Evolutionary conservation across 2,888 invertebrate species (phyloP).

Genomic region (Eupithecia abbreviata): DNA sequence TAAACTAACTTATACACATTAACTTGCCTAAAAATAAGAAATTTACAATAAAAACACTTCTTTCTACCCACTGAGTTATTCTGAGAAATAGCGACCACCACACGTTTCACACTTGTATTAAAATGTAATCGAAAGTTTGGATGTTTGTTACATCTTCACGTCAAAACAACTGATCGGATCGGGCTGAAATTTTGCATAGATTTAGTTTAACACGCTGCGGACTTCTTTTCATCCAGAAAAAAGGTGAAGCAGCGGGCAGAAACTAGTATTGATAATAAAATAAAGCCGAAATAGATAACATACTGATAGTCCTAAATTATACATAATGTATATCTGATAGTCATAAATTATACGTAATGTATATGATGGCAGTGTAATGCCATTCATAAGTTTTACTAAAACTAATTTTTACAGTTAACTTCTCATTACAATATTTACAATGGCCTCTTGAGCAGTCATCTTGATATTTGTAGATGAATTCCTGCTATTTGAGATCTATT

Average conservation of each 20-base stretch:
- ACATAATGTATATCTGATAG: too few relatives aligned
- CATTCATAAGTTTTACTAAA: neutral
- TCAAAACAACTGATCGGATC: neutral
- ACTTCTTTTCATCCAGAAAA: neutral
- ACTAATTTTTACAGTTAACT: neutral
- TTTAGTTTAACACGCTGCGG: neutral
- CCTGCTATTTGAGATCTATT: constrained; percentile 12
- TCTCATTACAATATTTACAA: constrained; percentile 10
- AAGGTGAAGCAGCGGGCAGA: neutral
- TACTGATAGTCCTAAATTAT: neutral
- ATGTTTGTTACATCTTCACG: neutral
- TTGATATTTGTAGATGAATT: constrained; percentile 8
- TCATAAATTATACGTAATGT: neutral
- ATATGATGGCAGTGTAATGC: neutral
- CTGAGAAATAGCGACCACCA: constrained; percentile 9
- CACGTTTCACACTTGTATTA: neutral
- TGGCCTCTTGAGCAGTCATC: constrained; percentile 11
- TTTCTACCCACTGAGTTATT: neutral
- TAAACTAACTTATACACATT: constrained; percentile 28
- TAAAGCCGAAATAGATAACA: neutral
- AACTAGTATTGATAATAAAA: neutral
- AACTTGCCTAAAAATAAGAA: constrained; percentile 24
- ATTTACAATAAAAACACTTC: neutral
- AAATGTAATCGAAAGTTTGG: neutral
- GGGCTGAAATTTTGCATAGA: neutral